Evolutionary conservation across 2,888 invertebrate genomes (phyloP).

Genomic region (Neuroscelio doddi): DNA sequence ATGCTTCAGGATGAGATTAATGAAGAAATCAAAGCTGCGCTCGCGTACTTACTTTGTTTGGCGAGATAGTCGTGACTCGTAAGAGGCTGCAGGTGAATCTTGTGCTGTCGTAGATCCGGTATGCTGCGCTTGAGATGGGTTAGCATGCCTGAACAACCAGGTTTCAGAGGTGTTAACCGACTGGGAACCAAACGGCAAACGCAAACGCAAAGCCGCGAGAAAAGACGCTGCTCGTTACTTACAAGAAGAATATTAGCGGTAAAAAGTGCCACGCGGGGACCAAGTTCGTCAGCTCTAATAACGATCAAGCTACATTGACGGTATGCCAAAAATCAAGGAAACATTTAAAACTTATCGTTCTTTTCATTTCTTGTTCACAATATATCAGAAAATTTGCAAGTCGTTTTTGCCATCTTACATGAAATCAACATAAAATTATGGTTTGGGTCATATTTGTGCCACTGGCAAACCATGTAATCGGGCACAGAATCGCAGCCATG

Average conservation of each 20-base stretch:
- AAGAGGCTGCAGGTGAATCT: constrained; percentile 82
- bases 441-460: too few relatives aligned
- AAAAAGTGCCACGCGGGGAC: constrained; percentile 27
- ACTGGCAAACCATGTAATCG: too few relatives aligned
- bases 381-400: too few relatives aligned
- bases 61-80: constrained; percentile 79
- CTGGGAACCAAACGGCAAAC: constrained; percentile 54
- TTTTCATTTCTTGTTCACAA: constrained; percentile 1
- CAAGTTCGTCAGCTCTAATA: constrained; percentile 23
- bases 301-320: constrained; percentile 36
- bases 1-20: constrained; percentile 27
- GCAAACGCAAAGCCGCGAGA: constrained; percentile 56
- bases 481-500: too few relatives aligned
- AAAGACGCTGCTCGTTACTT: constrained; percentile 48
- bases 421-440: too few relatives aligned
- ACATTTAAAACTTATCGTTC: constrained; percentile 20
- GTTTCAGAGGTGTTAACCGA: constrained; percentile 69
- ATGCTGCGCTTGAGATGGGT: constrained; percentile 91
- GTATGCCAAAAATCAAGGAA: constrained; percentile 6
- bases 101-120: constrained; percentile 86
- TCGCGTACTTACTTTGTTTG: constrained; percentile 66
- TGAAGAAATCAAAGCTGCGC: constrained; percentile 30
- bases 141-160: constrained; percentile 85
- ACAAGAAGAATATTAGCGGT: constrained; percentile 39
- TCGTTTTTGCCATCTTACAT: too few relatives aligned